These are phyloP conservation scores for Rhea americana DNA, from an alignment of 2,113 vertebrate genomes.

Conservation along the genomic window DNA sequence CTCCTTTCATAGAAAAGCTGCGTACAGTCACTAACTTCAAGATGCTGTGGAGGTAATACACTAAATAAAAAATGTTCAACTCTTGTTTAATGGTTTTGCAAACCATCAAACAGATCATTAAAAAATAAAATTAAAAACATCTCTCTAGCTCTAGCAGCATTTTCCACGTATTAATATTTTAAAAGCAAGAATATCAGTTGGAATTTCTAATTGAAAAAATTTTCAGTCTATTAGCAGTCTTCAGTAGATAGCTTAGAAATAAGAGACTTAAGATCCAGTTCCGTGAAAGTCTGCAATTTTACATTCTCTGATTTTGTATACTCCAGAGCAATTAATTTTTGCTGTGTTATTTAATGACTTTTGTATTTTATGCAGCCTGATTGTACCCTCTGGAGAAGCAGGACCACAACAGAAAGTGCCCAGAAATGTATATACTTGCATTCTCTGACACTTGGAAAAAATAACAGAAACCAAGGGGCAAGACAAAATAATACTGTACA, in stretches of 20 bases:
- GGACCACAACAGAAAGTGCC: fast-evolving
- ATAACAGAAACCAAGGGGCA: not conserved
- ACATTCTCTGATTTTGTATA: not conserved
- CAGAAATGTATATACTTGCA: not conserved
- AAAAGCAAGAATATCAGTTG: not conserved
- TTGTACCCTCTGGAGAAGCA: not conserved
- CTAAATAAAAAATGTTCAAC: not conserved
- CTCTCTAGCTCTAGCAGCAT: not conserved
- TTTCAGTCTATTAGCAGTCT: not conserved
- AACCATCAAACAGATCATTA: not conserved
- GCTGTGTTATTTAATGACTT: not conserved
- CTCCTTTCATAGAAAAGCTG: not conserved
- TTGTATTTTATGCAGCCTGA: not conserved
- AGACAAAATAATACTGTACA: not conserved
- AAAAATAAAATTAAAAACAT: not conserved
- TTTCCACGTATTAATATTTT: not conserved
- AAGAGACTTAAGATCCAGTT: not conserved
- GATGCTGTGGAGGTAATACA: not conserved
- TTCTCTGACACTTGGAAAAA: not conserved
- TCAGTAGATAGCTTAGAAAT: not conserved
- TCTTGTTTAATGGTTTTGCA: not conserved
- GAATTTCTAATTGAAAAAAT: not conserved
- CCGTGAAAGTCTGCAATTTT: not conserved
- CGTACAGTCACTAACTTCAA: not conserved
- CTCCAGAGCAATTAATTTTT: not conserved